phyloP scores from a whole-genome alignment of 1,140 invertebrate genomes.

The Drosophila guanche region DNA sequence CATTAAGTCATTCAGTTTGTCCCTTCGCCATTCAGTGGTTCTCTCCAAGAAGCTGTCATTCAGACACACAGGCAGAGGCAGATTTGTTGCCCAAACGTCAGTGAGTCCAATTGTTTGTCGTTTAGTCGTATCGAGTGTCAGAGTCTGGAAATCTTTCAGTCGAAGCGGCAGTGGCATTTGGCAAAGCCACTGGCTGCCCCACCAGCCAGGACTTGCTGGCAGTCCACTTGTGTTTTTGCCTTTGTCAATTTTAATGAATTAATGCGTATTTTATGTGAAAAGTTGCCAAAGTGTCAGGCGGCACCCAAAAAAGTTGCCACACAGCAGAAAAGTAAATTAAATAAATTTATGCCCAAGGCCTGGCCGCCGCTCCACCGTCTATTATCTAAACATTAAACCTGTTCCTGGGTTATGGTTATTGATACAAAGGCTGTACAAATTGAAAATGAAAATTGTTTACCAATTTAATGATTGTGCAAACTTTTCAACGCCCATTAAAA shows the following conservation, averaged over 20 bases:
- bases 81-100: too few species aligned
- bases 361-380: conserved; percentile 41
- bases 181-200: conserved; percentile 36
- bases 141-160: conserved; percentile 5
- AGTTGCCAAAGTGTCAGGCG: conserved; percentile 36
- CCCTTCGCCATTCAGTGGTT: too few species aligned
- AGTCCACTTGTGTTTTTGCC: conserved; percentile 63
- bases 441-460: conserved; percentile 67
- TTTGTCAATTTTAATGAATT: conserved; percentile 82
- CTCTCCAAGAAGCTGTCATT: too few species aligned
- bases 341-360: conserved; percentile 66
- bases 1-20: too few species aligned
- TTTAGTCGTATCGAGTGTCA: too few species aligned
- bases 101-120: too few species aligned
- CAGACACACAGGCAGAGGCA: too few species aligned
- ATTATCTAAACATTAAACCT: conserved; percentile 74
- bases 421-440: conserved; percentile 75
- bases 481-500: conserved; percentile 62
- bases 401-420: conserved; percentile 51
- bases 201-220: conserved; percentile 48
- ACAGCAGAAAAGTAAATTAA: conserved; percentile 67
- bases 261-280: conserved; percentile 80
- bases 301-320: conserved; percentile 29
- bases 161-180: conserved; percentile 43
- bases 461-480: conserved; percentile 61